These are phyloP conservation scores for Fabriciana adippe DNA, from an alignment of 2,888 invertebrate genomes.

Conservation along the genomic window DNA sequence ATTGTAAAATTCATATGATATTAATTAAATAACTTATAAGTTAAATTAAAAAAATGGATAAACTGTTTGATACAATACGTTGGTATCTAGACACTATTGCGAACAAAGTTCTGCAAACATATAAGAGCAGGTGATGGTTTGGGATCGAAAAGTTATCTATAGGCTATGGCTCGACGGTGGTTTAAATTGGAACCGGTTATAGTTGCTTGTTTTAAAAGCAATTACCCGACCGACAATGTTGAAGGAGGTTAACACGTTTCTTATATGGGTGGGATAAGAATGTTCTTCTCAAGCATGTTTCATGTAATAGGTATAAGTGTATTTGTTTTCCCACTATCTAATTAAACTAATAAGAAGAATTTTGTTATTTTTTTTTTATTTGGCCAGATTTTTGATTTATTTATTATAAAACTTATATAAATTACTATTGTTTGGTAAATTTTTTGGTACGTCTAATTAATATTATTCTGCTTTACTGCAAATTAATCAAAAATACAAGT, in stretches of 20 bases:
- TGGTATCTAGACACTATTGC: too few relatives aligned
- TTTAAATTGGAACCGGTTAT: slow-evolving; percentile 55
- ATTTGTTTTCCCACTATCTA: slow-evolving; percentile 8
- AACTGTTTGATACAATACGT: too few relatives aligned
- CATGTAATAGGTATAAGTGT: slow-evolving; percentile 16
- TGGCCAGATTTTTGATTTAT: neutral
- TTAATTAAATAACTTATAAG: too few relatives aligned
- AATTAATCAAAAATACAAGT: too few relatives aligned
- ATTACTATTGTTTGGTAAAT: too few relatives aligned
- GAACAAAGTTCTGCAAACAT: neutral
- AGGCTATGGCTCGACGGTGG: slow-evolving; percentile 41
- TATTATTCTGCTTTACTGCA: too few relatives aligned
- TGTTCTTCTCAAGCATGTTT: slow-evolving; percentile 19
- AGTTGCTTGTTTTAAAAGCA: slow-evolving; percentile 45
- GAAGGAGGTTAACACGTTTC: slow-evolving; percentile 34
- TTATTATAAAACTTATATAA: too few relatives aligned
- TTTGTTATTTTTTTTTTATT: neutral
- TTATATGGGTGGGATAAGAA: slow-evolving; percentile 33
- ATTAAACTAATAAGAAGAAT: neutral
- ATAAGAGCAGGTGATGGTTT: neutral
- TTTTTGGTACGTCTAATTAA: too few relatives aligned
- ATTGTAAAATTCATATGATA: too few relatives aligned
- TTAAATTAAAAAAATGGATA: too few relatives aligned
- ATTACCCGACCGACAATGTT: slow-evolving; percentile 40
- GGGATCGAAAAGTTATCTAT: slow-evolving; percentile 6